Evolutionary conservation across 2,888 invertebrate genomes (phyloP), one percentile per base, ranked within the genome.

Genomic region (Mylabris sibirica): DNA sequence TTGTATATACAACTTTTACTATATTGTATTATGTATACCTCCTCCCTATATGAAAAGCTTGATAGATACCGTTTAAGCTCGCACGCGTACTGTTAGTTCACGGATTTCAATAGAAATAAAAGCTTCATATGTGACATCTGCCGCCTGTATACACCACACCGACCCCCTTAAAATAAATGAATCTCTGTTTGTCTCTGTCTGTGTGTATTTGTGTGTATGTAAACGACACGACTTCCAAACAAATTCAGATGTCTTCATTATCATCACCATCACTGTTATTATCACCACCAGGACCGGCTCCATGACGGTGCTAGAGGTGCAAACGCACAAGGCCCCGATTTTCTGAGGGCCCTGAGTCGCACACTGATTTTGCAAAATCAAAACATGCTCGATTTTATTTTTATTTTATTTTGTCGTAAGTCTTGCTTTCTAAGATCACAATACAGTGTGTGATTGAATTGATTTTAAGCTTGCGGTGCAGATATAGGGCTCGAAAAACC

Each of bases 61-160:
- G 74, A 77, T 76, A 77, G 77, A 76, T 76, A 75, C 75, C 76
- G 74, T 77, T 77, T 77, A 76, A 77, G 75, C 72, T 66, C 62
- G 74, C 75, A 75, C 77, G 75, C 77, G 77, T 68, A 66, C 70
- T 73, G 76, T 75, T 69, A 61, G 72, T 74, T 72, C 74, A 71
- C 71, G 73, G 68, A 69, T 74, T 70, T 74, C 66, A 71, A 73
- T 63, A 66, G 69, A 70, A 72, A 70, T 65, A 60, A 71, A 69
- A 64, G 63, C 65, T 59, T 38, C 35, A 60, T 26, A 64, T 67
- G 70, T 65, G 72, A 73, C 76, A 76, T 76, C 76, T 76, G 76
- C 74, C 71, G 71, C 66, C 53, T 53, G 60, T 66, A 62, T 24
- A 11, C 1, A 53, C 53, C 30, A 30, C n/a, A n/a, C n/a, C n/a